Evolutionary conservation across 1,140 invertebrate genomes (phyloP), one percentile per base, ranked within the genome.

Genomic region (Drosophila punjabiensis): DNA sequence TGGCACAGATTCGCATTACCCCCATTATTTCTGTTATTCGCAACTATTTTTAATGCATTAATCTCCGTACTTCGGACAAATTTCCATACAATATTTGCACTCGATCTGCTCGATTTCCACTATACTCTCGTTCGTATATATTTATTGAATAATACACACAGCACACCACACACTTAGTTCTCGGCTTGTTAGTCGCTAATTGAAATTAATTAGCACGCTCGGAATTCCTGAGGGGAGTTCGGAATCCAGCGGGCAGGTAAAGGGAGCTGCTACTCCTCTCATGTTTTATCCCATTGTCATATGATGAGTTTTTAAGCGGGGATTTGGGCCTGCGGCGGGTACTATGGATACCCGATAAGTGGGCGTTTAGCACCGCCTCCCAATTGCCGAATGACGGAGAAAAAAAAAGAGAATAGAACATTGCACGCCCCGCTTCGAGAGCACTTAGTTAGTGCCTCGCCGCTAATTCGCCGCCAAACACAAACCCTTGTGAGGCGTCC

Each of bases 151-250:
- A 69, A 45, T 39, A 55, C 47, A 14, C 41, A 14, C 41, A 62
- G 43, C 39, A 37, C 62, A 20, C 52, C 53, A 24, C 70, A 70
- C 68, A 78, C 47, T 79, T 70, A 48, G 59, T 67, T 48, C 61
- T 76, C 64, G 6, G 61, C 82, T 86, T 73, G 85, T 88, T 88
- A 71, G 55, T 52, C 56, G 81, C 68, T 90, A 89, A 89, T 89
- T 89, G 79, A 89, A 89, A 89, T 89, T 85, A 89, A 89, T 89
- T 89, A 90, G 81, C 85, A 85, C 53, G 76, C 75, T 76, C 32
- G 28, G 48, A 73, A 67, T 76, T 66, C 63, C 75, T 24, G 35
- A 18, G 63, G 63, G 58, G 63, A 37, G 68, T 63, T 76, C 43
- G 39, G 39, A 66, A 45, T 14, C 20, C 11, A 47, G 53, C 50